A percentile compares a stretch with the other conserved stretches of the same genome.
Evolutionary conservation across 2,888 invertebrate genomes (phyloP).

Genomic region (Pegoplata infirma): DNA sequence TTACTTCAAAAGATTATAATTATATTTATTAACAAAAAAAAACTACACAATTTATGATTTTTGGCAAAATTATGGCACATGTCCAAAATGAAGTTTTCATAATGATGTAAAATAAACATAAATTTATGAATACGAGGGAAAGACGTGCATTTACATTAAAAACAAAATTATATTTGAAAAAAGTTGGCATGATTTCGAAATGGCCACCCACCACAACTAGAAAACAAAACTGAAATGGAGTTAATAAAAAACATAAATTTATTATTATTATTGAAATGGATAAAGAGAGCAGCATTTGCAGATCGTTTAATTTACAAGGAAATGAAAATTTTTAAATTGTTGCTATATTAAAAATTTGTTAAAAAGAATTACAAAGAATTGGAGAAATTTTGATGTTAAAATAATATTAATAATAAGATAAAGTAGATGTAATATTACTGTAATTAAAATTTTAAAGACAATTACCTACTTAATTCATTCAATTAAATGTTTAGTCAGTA

Average conservation of each 20-base stretch:
- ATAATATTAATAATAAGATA: too few species aligned
- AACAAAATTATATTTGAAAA: background rate
- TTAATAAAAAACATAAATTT: conserved; percentile 4
- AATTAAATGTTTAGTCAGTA: too few species aligned
- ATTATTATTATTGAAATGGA: conserved; percentile 1
- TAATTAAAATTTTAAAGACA: too few species aligned
- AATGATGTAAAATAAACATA: conserved; percentile 17
- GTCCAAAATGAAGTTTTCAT: conserved; percentile 59
- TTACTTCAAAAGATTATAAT: conserved; percentile 36
- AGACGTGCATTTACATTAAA: background rate
- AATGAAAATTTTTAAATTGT: too few species aligned
- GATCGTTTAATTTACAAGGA: background rate
- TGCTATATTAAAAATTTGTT: too few species aligned
- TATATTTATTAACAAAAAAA: background rate
- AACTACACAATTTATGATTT: conserved; percentile 35
- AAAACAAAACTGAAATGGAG: background rate
- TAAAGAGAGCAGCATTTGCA: background rate
- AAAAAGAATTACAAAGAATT: too few species aligned
- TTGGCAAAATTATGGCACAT: conserved; percentile 46
- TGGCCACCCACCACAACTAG: conserved; percentile 2
- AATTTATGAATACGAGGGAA: background rate
- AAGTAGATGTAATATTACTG: too few species aligned
- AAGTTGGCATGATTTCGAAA: conserved; percentile 13
- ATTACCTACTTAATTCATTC: too few species aligned
- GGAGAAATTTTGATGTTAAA: too few species aligned